These are phyloP conservation scores for Eospalax fontanierii DNA, from an alignment of 2,797 vertebrate genomes.

Conservation along the genomic window DNA sequence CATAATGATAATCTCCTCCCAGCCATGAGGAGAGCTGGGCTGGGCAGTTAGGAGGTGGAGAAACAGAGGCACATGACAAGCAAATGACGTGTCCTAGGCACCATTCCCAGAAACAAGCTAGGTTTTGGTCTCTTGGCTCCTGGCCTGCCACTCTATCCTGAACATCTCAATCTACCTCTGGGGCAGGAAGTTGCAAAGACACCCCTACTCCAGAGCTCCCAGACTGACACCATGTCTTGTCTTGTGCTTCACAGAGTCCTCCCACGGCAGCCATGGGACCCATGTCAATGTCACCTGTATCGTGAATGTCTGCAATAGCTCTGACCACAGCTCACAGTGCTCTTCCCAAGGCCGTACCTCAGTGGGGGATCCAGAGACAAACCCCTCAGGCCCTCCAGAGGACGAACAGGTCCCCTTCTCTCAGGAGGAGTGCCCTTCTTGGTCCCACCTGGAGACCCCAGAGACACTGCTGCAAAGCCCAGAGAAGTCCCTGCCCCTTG, in stretches of 20 bases:
- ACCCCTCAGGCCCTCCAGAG: background rate
- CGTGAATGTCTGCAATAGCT: slow-evolving; percentile 84
- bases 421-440: slow-evolving; percentile 84
- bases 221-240: background rate
- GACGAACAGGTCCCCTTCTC: slow-evolving; percentile 83
- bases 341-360: slow-evolving; percentile 65
- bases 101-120: background rate
- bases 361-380: fast-evolving
- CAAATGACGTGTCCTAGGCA: background rate
- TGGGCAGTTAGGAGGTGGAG: background rate
- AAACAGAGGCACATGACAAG: background rate
- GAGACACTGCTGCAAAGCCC: slow-evolving; percentile 73
- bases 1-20: background rate
- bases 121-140: background rate
- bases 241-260: slow-evolving; percentile 81
- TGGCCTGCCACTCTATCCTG: background rate
- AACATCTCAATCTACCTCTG: background rate
- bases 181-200: background rate
- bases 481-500: slow-evolving; percentile 81
- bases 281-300: slow-evolving; percentile 88
- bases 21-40: background rate
- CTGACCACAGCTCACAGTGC: slow-evolving; percentile 80
- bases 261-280: slow-evolving; percentile 51
- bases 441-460: background rate
- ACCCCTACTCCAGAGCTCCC: background rate